Conservation (phyloP, 2,797 vertebrate genomes). For the Epinephelus malabaricus region DNA sequence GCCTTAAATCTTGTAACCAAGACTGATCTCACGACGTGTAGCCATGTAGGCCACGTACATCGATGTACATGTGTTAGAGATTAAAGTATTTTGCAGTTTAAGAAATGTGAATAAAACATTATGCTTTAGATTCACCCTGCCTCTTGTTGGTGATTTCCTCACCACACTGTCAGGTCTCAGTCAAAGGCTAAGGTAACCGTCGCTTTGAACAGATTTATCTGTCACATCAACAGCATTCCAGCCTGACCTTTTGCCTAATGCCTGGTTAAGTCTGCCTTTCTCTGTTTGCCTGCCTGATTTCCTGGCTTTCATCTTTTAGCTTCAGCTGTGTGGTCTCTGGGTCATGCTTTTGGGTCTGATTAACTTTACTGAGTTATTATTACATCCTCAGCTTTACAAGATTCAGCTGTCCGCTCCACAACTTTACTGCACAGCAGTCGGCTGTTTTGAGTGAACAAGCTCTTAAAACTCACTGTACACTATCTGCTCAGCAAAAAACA, state of each 20-base stretch:
- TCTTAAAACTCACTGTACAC: no score
- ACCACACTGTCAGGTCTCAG: background rate
- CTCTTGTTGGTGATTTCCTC: conserved; percentile 8
- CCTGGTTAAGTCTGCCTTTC: background rate
- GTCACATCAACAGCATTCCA: background rate
- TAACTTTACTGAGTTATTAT: background rate
- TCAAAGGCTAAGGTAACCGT: conserved; percentile 3
- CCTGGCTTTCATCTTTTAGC: background rate
- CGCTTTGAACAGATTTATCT: conserved; percentile 6
- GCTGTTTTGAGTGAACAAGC: background rate
- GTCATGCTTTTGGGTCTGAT: background rate
- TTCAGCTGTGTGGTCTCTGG: background rate
- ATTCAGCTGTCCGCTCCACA: background rate
- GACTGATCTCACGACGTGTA: background rate
- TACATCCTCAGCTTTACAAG: background rate
- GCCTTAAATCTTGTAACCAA: background rate
- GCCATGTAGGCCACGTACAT: background rate
- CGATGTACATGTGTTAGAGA: background rate
- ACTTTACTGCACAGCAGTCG: background rate
- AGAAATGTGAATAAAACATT: conserved; percentile 1
- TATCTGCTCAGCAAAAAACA: no score
- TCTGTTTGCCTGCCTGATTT: background rate
- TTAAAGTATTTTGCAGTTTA: background rate
- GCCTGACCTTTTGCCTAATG: background rate
- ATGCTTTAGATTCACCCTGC: background rate